Evolutionary conservation across 2,797 vertebrate genomes (phyloP).

Genomic region (Fundulus diaphanus): DNA sequence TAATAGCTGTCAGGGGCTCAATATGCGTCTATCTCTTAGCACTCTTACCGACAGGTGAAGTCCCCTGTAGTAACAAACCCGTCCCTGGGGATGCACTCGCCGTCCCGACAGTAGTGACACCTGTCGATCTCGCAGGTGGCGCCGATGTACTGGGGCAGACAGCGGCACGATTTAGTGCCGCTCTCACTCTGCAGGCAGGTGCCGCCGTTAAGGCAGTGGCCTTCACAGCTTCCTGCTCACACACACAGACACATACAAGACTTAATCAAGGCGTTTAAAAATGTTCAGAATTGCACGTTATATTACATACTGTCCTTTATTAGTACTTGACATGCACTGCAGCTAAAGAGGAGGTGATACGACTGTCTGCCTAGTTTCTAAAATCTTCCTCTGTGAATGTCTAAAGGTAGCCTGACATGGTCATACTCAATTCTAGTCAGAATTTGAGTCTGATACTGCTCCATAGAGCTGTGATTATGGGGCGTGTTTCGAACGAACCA

Average conservation of each 20-base stretch:
- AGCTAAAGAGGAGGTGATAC: neutral
- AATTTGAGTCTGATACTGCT: too few species aligned
- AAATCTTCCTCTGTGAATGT: too few species aligned
- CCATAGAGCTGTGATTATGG: too few species aligned
- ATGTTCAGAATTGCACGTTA: neutral
- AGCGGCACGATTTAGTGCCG: slow-evolving; percentile 86
- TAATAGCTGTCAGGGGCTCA: neutral
- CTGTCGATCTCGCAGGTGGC: slow-evolving; percentile 86
- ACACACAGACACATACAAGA: slow-evolving; percentile 34
- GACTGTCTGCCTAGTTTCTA: too few species aligned
- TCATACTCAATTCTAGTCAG: too few species aligned
- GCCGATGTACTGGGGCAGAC: slow-evolving; percentile 84
- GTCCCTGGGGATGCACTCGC: slow-evolving; percentile 82
- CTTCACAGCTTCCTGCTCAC: slow-evolving; percentile 86
- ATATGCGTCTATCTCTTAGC: neutral
- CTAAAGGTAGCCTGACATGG: too few species aligned
- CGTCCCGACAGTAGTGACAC: slow-evolving; percentile 87
- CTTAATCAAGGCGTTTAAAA: neutral
- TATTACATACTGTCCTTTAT: too few species aligned
- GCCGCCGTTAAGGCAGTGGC: slow-evolving; percentile 88
- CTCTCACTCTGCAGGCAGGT: slow-evolving; percentile 84
- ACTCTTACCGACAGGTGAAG: slow-evolving; percentile 88
- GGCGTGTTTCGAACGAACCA: too few species aligned
- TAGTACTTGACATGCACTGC: too few species aligned
- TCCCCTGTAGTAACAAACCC: slow-evolving; percentile 81